phyloP scores from a whole-genome alignment of 1,140 invertebrate genomes.

The Drosophila varians region DNA sequence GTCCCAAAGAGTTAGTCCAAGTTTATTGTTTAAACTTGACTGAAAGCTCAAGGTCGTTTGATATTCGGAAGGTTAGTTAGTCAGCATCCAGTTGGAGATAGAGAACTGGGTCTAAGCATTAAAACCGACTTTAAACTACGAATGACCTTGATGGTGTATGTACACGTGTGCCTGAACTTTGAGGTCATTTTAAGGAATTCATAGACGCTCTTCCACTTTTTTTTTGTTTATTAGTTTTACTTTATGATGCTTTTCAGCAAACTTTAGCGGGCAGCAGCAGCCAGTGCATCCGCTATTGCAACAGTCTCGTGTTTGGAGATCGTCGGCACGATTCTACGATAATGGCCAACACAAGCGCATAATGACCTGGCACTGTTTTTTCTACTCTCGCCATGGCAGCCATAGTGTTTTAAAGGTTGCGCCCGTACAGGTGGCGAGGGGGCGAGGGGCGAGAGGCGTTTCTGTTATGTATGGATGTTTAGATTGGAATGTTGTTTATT shows the following conservation, averaged over 20 bases:
- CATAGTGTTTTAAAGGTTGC: neutral
- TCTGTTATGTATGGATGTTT: constrained; percentile 43
- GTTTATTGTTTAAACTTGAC: neutral
- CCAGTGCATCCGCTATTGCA: constrained; percentile 2
- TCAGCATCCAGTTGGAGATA: neutral
- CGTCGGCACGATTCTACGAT: constrained; percentile 19
- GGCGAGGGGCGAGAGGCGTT: constrained; percentile 1
- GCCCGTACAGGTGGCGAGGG: constrained; percentile 7
- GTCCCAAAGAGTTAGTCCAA: neutral
- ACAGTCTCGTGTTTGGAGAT: constrained; percentile 1
- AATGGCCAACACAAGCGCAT: constrained; percentile 57
- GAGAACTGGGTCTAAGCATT: too few species aligned
- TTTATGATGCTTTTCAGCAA: neutral
- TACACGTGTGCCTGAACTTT: too few species aligned
- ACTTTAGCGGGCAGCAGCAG: too few species aligned
- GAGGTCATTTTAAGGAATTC: too few species aligned
- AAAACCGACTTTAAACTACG: too few species aligned
- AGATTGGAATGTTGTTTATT: constrained; percentile 78
- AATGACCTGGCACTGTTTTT: constrained; percentile 51
- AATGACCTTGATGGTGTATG: neutral
- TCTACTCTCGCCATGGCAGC: neutral
- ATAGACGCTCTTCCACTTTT: neutral
- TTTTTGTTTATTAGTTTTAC: neutral
- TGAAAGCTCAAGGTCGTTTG: constrained; percentile 4
- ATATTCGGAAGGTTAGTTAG: neutral